Conservation (phyloP, 2,113 vertebrate genomes). For the Cinclus cinclus region DNA sequence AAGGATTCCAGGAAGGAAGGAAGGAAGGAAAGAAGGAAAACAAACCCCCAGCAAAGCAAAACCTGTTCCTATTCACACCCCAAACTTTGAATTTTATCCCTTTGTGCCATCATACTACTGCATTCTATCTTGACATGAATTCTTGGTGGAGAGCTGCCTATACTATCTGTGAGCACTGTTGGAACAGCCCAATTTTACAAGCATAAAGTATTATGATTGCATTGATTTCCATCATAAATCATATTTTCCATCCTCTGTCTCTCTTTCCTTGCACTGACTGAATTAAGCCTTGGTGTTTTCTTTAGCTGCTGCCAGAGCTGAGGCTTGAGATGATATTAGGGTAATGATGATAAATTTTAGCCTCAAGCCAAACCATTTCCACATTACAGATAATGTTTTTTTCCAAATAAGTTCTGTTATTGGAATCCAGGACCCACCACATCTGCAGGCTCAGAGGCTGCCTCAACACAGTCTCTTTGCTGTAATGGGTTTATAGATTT, state of each 20-base stretch:
- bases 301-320: conserved; percentile 78
- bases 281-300: conserved; percentile 81
- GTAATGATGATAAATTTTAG: conserved; percentile 86
- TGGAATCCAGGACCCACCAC: conserved; percentile 56
- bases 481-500: conserved; percentile 65
- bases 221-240: conserved; percentile 84
- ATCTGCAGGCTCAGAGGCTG: conserved; percentile 34
- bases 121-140: not conserved
- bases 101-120: not conserved
- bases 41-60: not conserved
- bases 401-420: conserved; percentile 64
- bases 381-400: conserved; percentile 65
- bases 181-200: conserved; percentile 74
- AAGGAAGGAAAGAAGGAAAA: not conserved
- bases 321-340: conserved; percentile 81
- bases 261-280: conserved; percentile 72
- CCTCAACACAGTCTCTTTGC: conserved; percentile 32
- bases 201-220: conserved; percentile 80
- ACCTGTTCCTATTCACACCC: not conserved
- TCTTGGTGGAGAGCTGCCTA: conserved; percentile 54
- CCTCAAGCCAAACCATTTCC: conserved; percentile 77
- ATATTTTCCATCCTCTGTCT: conserved; percentile 79
- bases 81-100: not conserved
- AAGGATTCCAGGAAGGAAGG: too few relatives aligned
- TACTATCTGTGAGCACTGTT: conserved; percentile 48